Conservation (phyloP, 1,140 invertebrate genomes). For the Bombus pascuorum region DNA sequence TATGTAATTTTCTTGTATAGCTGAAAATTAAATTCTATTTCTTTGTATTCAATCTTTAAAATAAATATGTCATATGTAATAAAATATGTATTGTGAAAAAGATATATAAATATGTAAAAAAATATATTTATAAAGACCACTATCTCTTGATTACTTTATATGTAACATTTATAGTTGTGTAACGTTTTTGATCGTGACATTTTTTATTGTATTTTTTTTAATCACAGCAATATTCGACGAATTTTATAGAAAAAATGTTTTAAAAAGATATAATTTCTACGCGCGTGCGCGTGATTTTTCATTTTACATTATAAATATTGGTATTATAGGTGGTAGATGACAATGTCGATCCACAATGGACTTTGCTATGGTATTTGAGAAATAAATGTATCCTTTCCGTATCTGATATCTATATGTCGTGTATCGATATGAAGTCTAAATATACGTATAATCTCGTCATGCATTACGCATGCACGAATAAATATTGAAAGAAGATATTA, state of each 20-base stretch:
- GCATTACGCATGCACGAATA: not conserved
- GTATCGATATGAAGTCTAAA: no score
- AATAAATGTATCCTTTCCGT: conserved; percentile 87
- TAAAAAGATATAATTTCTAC: not conserved
- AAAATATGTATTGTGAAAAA: not conserved
- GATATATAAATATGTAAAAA: not conserved
- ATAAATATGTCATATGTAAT: not conserved
- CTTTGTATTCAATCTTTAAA: not conserved
- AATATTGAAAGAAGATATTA: not conserved
- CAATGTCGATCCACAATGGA: conserved; percentile 92
- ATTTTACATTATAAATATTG: not conserved
- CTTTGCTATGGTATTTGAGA: conserved; percentile 91
- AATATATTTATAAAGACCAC: no score
- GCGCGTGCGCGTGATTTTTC: not conserved
- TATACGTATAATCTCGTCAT: not conserved
- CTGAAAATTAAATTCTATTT: no score
- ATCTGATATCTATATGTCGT: not conserved
- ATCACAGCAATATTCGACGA: not conserved
- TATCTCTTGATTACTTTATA: not conserved
- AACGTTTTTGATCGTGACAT: not conserved
- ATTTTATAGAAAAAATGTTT: not conserved
- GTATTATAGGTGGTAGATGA: conserved; percentile 48
- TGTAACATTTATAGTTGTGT: not conserved
- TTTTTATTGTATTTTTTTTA: not conserved
- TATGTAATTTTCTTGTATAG: no score